Base-by-base conservation (phyloP, 2,113 vertebrate genomes). In the Silurus asotus region DNA sequence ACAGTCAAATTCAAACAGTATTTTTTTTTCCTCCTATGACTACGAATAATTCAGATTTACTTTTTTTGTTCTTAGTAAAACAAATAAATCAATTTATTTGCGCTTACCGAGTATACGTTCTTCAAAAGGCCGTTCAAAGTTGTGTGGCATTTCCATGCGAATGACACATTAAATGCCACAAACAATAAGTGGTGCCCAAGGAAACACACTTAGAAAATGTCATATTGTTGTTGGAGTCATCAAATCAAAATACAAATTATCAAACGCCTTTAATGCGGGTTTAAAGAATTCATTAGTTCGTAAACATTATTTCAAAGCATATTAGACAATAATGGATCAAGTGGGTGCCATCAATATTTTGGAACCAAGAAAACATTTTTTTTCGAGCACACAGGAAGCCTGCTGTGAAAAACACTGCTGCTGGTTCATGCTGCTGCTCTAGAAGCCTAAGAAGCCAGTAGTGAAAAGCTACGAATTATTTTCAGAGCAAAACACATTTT, bases 401-500 rank as follows among this genome's bases (percentile, higher is more conserved):
- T 93, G 94, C 95, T 95, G 95, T 92, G 95, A 95, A 95, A 96
- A 96, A 94, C 94, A 94, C 92, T 93, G 92, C 55, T 9, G 8
- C 8, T 93, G 93, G 93, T 93, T 94, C 94, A 94, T 93, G 93
- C 93, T 94, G 93, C 92, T 94, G 93, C 93, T 94, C 92, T 87
- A 88, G 93, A 94, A 94, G 94, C 91, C 94, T 93, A 92, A 93
- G 93, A 95, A 96, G 94, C 93, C 92, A 94, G 92, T 84, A 87
- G 93, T 93, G 93, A 95, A 91, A 95, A 94, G 92, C 94, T 93
- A 94, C 94, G 93, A 95, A 95, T 95, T 94, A 95, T 95, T 96
- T 95, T 93, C 90, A 94, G 93, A 93, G 82, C 94, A 94, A 95
- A 95, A 95, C 94, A 93, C 93, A 95, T 95, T 95, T 95, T 94